Conservation (phyloP, 2,888 invertebrate genomes). For the Neoaliturus tenellus region DNA sequence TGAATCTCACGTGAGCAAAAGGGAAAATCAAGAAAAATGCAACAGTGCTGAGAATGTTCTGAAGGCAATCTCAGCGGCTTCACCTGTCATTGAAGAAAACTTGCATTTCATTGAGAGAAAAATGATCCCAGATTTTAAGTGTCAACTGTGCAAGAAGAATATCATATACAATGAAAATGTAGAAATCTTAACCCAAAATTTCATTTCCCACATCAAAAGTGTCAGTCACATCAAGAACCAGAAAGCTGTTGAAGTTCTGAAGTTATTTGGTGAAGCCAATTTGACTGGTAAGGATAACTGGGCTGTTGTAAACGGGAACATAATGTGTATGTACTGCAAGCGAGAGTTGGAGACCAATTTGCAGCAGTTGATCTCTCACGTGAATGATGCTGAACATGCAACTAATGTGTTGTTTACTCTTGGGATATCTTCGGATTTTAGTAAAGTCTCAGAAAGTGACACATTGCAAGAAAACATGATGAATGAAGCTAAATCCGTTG, state of each 20-base stretch:
- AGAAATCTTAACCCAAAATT: background rate
- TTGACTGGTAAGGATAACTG: constrained; percentile 12
- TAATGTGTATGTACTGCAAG: constrained; percentile 23
- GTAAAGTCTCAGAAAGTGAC: constrained; percentile 19
- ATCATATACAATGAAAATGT: background rate
- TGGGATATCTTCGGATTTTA: background rate
- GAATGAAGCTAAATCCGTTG: constrained; percentile 18
- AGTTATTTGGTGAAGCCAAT: constrained; percentile 1
- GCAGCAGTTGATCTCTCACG: constrained; percentile 18
- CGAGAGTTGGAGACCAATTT: background rate
- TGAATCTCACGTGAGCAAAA: background rate
- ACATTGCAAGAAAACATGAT: background rate
- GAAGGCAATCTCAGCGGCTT: background rate
- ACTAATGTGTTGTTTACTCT: background rate
- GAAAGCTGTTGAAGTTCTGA: constrained; percentile 14
- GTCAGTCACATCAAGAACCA: background rate
- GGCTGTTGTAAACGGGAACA: constrained; percentile 17
- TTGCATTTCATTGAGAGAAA: constrained; percentile 7
- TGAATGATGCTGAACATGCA: constrained; percentile 29
- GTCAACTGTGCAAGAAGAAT: background rate
- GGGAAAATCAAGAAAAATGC: background rate
- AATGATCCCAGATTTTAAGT: constrained; percentile 21
- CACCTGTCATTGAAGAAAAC: background rate
- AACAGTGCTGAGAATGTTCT: background rate
- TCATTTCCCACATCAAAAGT: background rate